phyloP scores from a whole-genome alignment of 2,797 vertebrate species.

The Chloroceryle inda region DNA sequence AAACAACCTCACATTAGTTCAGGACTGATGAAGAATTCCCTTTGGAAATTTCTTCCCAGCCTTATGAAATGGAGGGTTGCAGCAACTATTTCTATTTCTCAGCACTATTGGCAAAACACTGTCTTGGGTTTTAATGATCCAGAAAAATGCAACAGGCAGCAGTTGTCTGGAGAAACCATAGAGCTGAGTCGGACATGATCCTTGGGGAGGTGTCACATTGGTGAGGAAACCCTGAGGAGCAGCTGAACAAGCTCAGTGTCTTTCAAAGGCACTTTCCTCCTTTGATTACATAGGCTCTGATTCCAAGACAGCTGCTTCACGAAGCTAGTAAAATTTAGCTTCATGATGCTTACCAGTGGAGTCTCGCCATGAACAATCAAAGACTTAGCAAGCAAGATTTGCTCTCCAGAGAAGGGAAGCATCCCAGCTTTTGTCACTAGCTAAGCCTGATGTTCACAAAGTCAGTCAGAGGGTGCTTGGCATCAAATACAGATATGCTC shows the following conservation, averaged over 20 bases:
- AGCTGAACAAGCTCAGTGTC: conserved; percentile 1
- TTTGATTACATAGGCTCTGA: neutral
- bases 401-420: neutral
- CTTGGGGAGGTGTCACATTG: neutral
- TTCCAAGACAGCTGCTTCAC: neutral
- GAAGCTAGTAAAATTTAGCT: neutral
- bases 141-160: conserved; percentile 36
- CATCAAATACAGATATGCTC: neutral
- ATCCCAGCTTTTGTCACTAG: neutral
- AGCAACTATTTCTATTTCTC: neutral
- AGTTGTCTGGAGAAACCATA: neutral
- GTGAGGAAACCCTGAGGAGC: neutral
- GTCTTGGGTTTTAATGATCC: conserved; percentile 16
- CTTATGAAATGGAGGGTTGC: neutral
- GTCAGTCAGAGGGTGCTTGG: neutral
- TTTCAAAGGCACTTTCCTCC: neutral
- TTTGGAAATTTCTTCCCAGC: neutral
- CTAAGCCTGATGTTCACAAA: neutral
- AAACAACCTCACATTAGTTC: neutral
- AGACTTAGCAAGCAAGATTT: neutral
- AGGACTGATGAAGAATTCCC: neutral
- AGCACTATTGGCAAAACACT: neutral
- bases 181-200: neutral
- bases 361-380: neutral
- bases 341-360: neutral